Conservation (phyloP, 2,888 invertebrate species). For the Xestia ashworthii region DNA sequence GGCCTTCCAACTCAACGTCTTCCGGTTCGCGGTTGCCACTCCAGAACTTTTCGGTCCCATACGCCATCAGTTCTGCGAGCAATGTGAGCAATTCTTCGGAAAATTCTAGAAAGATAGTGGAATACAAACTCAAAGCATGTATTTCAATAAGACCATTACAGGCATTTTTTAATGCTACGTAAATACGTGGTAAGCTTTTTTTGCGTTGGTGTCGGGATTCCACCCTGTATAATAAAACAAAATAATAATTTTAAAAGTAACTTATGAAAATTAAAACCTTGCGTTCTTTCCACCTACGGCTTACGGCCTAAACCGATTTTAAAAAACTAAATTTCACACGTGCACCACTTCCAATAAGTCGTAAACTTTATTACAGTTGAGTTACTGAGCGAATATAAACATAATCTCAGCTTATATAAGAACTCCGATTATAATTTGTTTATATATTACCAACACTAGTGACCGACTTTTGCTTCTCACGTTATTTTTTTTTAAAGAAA, state of each 20-base stretch:
- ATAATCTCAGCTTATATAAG: slow-evolving; percentile 52
- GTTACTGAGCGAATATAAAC: slow-evolving; percentile 60
- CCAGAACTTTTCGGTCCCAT: too few species aligned
- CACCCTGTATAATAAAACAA: background rate
- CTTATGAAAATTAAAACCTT: background rate
- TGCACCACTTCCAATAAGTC: slow-evolving; percentile 67
- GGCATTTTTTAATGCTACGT: background rate
- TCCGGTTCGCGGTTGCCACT: too few species aligned
- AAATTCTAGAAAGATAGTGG: background rate
- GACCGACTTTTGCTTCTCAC: too few species aligned
- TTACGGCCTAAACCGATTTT: background rate
- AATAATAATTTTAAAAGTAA: background rate
- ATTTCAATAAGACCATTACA: background rate
- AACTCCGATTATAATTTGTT: slow-evolving; percentile 49
- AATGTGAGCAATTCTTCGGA: too few species aligned
- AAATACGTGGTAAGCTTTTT: too few species aligned
- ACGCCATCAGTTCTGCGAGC: too few species aligned
- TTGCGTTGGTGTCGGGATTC: too few species aligned
- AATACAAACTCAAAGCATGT: background rate
- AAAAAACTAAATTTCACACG: background rate
- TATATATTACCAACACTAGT: slow-evolving; percentile 28
- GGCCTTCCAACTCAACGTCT: too few species aligned
- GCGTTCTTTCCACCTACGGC: background rate
- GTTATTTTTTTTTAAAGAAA: too few species aligned
- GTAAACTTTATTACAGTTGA: slow-evolving; percentile 71